These are phyloP conservation scores for Corythaixoides concolor DNA, from an alignment of 2,113 vertebrate genomes.

Conservation along the genomic window DNA sequence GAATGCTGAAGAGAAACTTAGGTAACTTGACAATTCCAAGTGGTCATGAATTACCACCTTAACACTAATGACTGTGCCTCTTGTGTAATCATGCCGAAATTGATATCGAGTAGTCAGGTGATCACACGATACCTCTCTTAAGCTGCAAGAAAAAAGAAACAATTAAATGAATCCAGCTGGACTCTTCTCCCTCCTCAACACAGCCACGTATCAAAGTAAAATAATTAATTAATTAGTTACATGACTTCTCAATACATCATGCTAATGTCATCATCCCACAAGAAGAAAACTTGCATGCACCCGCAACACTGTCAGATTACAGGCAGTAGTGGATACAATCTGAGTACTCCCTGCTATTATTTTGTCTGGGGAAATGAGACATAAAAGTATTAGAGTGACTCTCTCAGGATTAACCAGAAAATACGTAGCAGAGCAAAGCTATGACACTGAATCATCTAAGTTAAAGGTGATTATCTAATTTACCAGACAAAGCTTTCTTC, in stretches of 20 bases:
- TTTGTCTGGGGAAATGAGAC: not conserved
- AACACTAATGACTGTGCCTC: not conserved
- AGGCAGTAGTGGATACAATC: not conserved
- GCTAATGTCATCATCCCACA: not conserved
- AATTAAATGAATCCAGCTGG: not conserved
- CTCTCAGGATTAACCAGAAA: not conserved
- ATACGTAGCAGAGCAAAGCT: not conserved
- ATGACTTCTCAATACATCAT: not conserved
- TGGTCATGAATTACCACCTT: not conserved
- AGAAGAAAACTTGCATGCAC: not conserved
- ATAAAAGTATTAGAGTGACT: not conserved
- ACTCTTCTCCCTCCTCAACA: not conserved
- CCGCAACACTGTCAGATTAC: not conserved
- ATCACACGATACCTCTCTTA: not conserved
- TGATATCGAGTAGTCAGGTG: not conserved
- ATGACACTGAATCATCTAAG: not conserved
- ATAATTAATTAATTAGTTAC: not conserved
- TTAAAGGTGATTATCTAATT: not conserved
- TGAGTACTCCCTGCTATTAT: not conserved
- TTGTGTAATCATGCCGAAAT: not conserved
- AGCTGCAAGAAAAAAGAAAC: not conserved
- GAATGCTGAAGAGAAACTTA: not conserved
- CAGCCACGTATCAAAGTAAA: not conserved
- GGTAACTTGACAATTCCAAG: not conserved
- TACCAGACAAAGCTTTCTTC: not conserved